Evolutionary conservation across 1,140 invertebrate genomes (phyloP).

Genomic region (Gonioctena quinquepunctata): DNA sequence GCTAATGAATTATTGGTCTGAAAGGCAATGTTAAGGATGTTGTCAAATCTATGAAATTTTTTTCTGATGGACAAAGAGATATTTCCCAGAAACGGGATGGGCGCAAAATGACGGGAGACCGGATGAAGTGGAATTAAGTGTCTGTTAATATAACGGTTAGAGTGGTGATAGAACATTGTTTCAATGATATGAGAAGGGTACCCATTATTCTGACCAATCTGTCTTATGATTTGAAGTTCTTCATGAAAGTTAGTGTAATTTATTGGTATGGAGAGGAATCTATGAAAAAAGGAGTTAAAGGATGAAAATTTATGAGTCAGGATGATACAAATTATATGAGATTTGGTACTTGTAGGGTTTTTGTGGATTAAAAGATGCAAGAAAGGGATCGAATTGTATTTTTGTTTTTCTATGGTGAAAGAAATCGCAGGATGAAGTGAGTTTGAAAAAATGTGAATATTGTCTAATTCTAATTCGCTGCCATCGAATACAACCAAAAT

Average conservation of each 20-base stretch:
- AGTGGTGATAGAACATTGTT: background rate
- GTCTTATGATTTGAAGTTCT: conserved; percentile 2
- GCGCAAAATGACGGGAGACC: background rate
- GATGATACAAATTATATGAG: no score
- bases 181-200: background rate
- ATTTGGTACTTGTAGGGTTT: no score
- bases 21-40: background rate
- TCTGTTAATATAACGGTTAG: background rate
- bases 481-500: background rate
- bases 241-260: background rate
- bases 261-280: background rate
- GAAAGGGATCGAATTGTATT: background rate
- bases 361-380: no score
- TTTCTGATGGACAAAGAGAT: background rate
- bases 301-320: no score
- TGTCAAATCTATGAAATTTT: background rate
- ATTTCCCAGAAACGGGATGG: background rate
- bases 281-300: background rate
- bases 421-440: background rate
- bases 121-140: background rate
- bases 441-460: no score
- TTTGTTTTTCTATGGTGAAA: background rate
- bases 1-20: background rate
- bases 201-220: background rate
- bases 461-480: background rate